phyloP scores from a whole-genome alignment of 2,888 invertebrate genomes.

The Hirtodrosophila histrioides region DNA sequence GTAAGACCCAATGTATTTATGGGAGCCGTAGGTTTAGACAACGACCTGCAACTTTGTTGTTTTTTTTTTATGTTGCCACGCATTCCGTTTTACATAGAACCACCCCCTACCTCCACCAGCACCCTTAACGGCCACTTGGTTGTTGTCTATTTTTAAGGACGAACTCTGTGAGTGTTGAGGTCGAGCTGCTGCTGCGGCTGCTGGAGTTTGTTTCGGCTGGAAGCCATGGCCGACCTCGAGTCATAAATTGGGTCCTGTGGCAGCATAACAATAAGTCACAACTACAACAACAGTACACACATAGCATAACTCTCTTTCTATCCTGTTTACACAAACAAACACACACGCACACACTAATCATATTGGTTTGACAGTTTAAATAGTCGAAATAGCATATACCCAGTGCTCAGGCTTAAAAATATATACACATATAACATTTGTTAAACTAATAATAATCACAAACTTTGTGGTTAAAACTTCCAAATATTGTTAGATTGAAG shows the following conservation, averaged over 20 bases:
- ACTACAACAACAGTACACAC: slow-evolving; percentile 36
- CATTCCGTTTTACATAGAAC: slow-evolving; percentile 56
- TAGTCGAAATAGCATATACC: slow-evolving; percentile 5
- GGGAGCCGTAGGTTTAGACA: slow-evolving; percentile 56
- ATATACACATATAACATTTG: no score
- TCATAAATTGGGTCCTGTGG: slow-evolving; percentile 77
- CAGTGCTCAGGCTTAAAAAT: slow-evolving; percentile 1
- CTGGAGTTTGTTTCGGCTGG: slow-evolving; percentile 33
- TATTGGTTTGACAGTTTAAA: neutral
- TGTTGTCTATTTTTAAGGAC: slow-evolving; percentile 68
- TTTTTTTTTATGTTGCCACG: slow-evolving; percentile 1
- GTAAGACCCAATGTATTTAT: slow-evolving; percentile 76
- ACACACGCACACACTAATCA: slow-evolving; percentile 2
- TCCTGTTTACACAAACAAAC: slow-evolving; percentile 10
- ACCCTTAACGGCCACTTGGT: slow-evolving; percentile 13
- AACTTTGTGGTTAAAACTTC: no score
- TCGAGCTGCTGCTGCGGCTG: slow-evolving; percentile 6
- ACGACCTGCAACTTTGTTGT: slow-evolving; percentile 28
- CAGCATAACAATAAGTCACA: slow-evolving; percentile 79
- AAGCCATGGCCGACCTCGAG: slow-evolving; percentile 57
- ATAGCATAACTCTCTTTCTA: slow-evolving; percentile 12
- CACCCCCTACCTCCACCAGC: neutral
- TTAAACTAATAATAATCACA: no score
- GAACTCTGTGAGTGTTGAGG: slow-evolving; percentile 9
- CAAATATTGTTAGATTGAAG: no score